Conservation (phyloP, 2,797 vertebrate genomes). For the Scolopax rusticola region DNA sequence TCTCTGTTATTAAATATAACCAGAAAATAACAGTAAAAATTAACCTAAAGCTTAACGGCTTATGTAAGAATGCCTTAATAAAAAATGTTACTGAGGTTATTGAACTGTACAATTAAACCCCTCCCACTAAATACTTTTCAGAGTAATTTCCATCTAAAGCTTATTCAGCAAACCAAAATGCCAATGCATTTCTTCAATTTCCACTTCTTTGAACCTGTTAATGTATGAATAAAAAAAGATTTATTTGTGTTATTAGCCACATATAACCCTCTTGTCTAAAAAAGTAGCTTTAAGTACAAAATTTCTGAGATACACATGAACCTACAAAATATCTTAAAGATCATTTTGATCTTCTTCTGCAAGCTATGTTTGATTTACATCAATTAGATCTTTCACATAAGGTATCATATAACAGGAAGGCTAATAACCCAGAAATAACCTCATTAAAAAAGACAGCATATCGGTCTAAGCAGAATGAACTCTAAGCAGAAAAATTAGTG, state of each 20-base stretch:
- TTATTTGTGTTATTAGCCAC: slow-evolving; percentile 81
- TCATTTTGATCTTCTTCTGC: slow-evolving; percentile 86
- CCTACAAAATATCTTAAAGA: slow-evolving; percentile 71
- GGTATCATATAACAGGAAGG: slow-evolving; percentile 94
- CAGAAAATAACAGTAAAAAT: slow-evolving; percentile 79
- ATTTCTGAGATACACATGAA: slow-evolving; percentile 67
- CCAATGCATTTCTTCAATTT: slow-evolving; percentile 88
- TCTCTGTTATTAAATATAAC: slow-evolving; percentile 55
- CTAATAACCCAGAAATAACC: slow-evolving; percentile 99
- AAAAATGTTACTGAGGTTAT: slow-evolving; percentile 78
- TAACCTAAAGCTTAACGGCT: slow-evolving; percentile 84
- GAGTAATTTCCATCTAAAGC: slow-evolving; percentile 87
- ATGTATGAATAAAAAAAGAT: slow-evolving; percentile 84
- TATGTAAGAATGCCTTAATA: slow-evolving; percentile 82
- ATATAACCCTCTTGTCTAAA: slow-evolving; percentile 64
- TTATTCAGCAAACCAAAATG: slow-evolving; percentile 99
- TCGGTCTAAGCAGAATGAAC: slow-evolving; percentile 97
- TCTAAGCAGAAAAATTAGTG: slow-evolving; percentile 98
- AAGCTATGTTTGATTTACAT: slow-evolving; percentile 96
- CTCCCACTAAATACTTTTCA: slow-evolving; percentile 80
- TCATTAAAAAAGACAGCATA: slow-evolving; percentile 97
- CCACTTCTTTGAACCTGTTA: slow-evolving; percentile 89
- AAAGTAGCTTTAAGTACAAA: slow-evolving; percentile 76
- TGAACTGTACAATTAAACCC: slow-evolving; percentile 81
- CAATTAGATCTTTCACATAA: slow-evolving; percentile 94